phyloP scores from a whole-genome alignment of 2,797 vertebrate genomes.

The Enteromius mattozi region DNA sequence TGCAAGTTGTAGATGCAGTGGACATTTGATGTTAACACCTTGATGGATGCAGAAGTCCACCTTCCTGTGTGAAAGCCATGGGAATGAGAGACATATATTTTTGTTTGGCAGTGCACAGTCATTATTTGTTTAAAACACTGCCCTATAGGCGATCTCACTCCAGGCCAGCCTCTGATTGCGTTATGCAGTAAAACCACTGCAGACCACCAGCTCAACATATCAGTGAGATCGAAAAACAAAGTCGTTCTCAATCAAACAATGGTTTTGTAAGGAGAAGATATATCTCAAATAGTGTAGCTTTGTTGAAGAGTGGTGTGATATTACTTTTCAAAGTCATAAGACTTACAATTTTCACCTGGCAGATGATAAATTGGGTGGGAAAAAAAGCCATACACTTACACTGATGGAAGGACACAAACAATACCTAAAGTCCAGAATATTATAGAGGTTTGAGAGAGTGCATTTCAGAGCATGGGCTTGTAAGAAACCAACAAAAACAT shows the following conservation, averaged over 20 bases:
- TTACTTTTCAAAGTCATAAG: constrained; percentile 32
- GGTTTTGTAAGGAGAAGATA: constrained; percentile 2
- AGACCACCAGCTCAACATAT: constrained; percentile 33
- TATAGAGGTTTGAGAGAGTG: not conserved
- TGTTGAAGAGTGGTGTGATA: constrained; percentile 24
- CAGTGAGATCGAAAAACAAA: constrained; percentile 16
- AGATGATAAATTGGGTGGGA: constrained; percentile 2
- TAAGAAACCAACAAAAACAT: not conserved
- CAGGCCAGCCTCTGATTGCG: constrained; percentile 32
- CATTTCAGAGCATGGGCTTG: not conserved
- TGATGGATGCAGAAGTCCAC: constrained; percentile 3
- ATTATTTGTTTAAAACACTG: constrained; percentile 42
- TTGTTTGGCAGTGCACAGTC: constrained; percentile 27
- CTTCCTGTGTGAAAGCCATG: not conserved
- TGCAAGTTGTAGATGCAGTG: not conserved
- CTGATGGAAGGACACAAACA: not conserved
- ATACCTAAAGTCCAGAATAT: not conserved
- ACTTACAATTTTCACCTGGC: constrained; percentile 21
- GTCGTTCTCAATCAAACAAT: constrained; percentile 1
- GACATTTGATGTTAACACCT: constrained; percentile 18
- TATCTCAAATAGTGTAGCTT: constrained; percentile 1
- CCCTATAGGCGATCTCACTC: constrained; percentile 31
- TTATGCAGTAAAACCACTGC: constrained; percentile 29
- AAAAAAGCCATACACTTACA: not conserved
- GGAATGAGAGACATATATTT: not conserved